phyloP scores from a whole-genome alignment of 2,888 invertebrate genomes.

The Spialia ferax region DNA sequence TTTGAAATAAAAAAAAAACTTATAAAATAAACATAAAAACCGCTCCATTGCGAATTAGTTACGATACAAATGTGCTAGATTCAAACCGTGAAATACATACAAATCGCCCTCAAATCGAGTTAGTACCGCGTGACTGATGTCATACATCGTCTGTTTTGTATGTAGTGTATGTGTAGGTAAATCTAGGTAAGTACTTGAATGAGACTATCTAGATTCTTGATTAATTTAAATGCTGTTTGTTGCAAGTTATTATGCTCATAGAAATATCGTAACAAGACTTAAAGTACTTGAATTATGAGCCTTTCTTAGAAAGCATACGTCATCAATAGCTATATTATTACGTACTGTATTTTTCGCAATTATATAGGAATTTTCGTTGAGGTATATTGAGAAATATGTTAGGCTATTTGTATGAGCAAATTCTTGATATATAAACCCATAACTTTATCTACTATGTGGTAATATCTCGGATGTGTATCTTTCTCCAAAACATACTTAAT shows the following conservation, averaged over 20 bases:
- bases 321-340: too few species aligned
- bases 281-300: not conserved
- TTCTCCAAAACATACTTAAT: not conserved
- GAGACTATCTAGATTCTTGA: not conserved
- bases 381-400: not conserved
- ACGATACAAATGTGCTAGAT: conserved; percentile 29
- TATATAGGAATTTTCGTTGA: not conserved
- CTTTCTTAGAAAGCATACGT: not conserved
- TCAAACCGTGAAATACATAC: conserved; percentile 28
- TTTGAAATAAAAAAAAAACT: conserved; percentile 4
- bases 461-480: not conserved
- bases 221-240: not conserved
- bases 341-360: too few species aligned
- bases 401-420: not conserved
- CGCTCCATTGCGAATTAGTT: conserved; percentile 32
- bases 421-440: not conserved
- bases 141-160: conserved; percentile 16
- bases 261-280: not conserved
- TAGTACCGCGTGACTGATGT: conserved; percentile 23
- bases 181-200: not conserved
- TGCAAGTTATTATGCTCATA: conserved; percentile 8
- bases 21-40: conserved; percentile 29
- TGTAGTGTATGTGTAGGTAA: conserved; percentile 1
- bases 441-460: not conserved
- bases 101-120: conserved; percentile 14